These are phyloP conservation scores for Apaloderma vittatum DNA, from an alignment of 2,113 vertebrate genomes.

Conservation along the genomic window DNA sequence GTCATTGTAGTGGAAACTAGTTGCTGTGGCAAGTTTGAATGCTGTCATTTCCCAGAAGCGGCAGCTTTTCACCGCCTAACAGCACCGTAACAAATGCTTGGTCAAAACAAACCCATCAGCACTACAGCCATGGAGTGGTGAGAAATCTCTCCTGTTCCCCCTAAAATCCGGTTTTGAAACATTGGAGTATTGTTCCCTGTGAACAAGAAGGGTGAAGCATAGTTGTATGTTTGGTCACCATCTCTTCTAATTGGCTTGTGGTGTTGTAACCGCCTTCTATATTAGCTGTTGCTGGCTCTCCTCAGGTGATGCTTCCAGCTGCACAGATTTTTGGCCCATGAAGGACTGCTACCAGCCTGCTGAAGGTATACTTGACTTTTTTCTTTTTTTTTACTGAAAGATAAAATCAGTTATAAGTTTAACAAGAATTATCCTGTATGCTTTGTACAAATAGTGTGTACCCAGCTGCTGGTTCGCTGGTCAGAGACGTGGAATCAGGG, in stretches of 20 bases:
- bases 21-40: not conserved
- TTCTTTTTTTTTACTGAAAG: not conserved
- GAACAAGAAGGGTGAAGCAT: slow-evolving; percentile 12
- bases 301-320: not conserved
- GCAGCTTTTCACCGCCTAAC: not conserved
- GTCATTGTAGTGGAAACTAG: not conserved
- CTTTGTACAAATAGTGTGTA: not conserved
- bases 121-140: not conserved
- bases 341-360: not conserved
- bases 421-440: not conserved
- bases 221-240: not conserved
- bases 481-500: not conserved
- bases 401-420: not conserved
- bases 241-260: slow-evolving; percentile 37
- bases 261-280: slow-evolving; percentile 27
- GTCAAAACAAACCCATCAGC: not conserved
- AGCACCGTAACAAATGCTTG: not conserved
- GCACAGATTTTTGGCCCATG: not conserved
- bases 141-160: not conserved
- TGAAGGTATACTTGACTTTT: slow-evolving; percentile 3
- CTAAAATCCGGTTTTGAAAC: not conserved
- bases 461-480: not conserved
- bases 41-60: not conserved
- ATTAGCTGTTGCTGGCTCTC: slow-evolving; percentile 9
- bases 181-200: not conserved